Evolutionary conservation across 1,140 invertebrate species (phyloP), one percentile per base, ranked within the genome.

Genomic region (Drosophila bocqueti): DNA sequence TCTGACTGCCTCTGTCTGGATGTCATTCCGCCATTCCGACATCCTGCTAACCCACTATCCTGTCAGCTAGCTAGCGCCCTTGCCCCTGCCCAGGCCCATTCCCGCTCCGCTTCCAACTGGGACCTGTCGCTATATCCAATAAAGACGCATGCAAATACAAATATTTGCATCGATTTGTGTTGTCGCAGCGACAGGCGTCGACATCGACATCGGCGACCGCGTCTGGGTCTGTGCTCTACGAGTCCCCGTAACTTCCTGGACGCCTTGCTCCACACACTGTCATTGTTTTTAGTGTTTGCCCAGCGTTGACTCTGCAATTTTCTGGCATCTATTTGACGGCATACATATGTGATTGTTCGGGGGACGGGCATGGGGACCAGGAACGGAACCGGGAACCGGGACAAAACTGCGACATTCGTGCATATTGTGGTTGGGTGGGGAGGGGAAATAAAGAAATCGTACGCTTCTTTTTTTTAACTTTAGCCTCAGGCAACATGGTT

Each of bases 161-260:
- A 89, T 90, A 89, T 89, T 89, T 89, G 86, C 85, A 90, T 89
- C 85, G 85, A 89, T 89, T 89, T 90, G 85, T 81, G 84, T 89
- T 84, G 65, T 89, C 66, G 57, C 42, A 67, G 81, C 67, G 64
- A 31, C 63, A 68, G 72, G 76, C 81, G 59, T 54, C 58, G 62
- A 34, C 45, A 11, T 49, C 36, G 46, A 9, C 46, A 47, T 16
- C 46, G 46, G 13, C 24, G 18, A 34, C 29, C 11, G n/a, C 47
- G 24, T 24, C n/a, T 29, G n/a, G 1, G 5, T 43, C 9, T 42
- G 40, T 31, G 18, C 31, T 18, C 31, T n/a, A 16, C 26, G 24
- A 49, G 18, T 34, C 61, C 31, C 38, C n/a, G 16, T 40, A 24
- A 49, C 64, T 40, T 69, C 26, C 50, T 55, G 67, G 46, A 46